phyloP scores from a whole-genome alignment of 2,113 vertebrate genomes.

The Callithrix jacchus region DNA sequence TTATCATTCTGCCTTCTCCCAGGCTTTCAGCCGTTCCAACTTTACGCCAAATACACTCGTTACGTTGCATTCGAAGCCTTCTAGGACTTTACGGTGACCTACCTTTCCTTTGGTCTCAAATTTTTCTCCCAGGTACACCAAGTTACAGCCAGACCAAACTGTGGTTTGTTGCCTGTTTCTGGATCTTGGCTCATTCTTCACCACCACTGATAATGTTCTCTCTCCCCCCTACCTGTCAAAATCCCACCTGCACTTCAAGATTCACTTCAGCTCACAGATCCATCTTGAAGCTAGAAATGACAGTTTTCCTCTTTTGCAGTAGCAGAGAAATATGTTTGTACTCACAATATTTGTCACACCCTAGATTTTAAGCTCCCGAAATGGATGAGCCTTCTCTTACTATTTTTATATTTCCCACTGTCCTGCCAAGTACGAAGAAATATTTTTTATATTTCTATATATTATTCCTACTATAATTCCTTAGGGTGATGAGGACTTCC shows the following conservation, averaged over 20 bases:
- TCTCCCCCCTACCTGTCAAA: neutral
- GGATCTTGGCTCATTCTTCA: neutral
- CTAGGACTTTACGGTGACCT: fast-evolving
- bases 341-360: neutral
- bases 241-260: neutral
- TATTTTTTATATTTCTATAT: neutral
- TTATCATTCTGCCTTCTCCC: neutral
- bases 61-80: fast-evolving
- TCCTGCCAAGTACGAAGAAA: neutral
- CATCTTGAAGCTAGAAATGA: neutral
- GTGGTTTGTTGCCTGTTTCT: neutral
- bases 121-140: neutral
- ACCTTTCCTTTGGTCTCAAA: neutral
- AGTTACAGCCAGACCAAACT: neutral
- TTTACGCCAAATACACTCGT: too few species aligned
- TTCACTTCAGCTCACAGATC: neutral
- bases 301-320: fast-evolving
- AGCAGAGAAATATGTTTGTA: neutral
- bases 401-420: neutral
- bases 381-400: neutral
- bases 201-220: fast-evolving
- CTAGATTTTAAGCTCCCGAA: neutral
- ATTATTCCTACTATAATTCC: neutral
- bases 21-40: neutral
- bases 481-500: neutral